Conservation (phyloP, 2,113 vertebrate species). For the Planiliza haematocheilus region DNA sequence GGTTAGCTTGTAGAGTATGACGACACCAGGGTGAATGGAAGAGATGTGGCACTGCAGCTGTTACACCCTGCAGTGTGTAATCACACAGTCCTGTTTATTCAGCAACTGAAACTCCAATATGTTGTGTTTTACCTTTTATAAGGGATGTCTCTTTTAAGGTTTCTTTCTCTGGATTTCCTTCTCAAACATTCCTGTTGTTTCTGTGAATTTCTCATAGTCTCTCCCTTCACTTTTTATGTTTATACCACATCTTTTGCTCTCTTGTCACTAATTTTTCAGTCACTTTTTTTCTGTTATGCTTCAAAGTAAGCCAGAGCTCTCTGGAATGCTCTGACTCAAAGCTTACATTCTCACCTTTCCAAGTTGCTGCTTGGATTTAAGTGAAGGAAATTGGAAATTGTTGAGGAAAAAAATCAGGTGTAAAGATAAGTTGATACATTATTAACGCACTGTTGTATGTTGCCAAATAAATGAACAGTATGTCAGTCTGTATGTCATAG, state of each 20-base stretch:
- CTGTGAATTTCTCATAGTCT: neutral
- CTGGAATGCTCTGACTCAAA: conserved; percentile 56
- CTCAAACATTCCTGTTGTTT: neutral
- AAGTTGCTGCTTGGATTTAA: conserved; percentile 44
- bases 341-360: conserved; percentile 65
- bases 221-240: conserved; percentile 31
- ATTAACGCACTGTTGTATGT: neutral
- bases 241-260: conserved; percentile 40
- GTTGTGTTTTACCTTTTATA: conserved; percentile 21
- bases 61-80: conserved; percentile 55
- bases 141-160: conserved; percentile 3
- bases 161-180: conserved; percentile 5
- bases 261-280: conserved; percentile 54
- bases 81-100: conserved; percentile 57
- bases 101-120: conserved; percentile 33
- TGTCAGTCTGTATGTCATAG: no score
- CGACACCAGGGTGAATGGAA: conserved; percentile 24
- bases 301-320: conserved; percentile 67
- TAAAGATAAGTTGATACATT: conserved; percentile 42
- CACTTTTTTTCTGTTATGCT: conserved; percentile 46
- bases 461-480: no score
- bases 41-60: conserved; percentile 61
- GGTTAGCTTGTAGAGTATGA: conserved; percentile 38
- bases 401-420: conserved; percentile 12
- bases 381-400: conserved; percentile 37